Evolutionary conservation across 1,140 invertebrate species (phyloP), one percentile per base, ranked within the genome.

Genomic region (Calliphora vicina): DNA sequence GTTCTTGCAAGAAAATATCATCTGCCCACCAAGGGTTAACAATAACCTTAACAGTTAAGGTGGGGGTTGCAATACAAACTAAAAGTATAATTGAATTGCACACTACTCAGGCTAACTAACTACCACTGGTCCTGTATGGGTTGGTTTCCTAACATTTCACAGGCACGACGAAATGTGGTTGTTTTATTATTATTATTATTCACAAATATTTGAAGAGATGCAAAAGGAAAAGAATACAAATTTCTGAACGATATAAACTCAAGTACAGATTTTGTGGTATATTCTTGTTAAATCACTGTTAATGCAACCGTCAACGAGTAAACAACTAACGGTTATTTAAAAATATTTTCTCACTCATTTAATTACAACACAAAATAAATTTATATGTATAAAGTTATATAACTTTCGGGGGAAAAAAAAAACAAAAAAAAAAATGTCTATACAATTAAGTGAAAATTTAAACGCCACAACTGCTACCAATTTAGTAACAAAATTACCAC

Each of bases 271-370:
- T 78, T 78, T 78, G 74, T 43, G 74, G 74, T 78, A 78, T 43
- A 78, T 43, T 43, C 23, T n/a, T 20, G 35, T 43, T 78, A 78
- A 78, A 78, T 78, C 74, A 78, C 74, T 78, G 74, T 78, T 86
- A 89, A 87, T 86, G 88, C 87, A 85, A 89, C 88, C 88, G 88
- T 89, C 88, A 88, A 89, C 88, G 88, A 87, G 87, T 86, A 89
- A 87, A 88, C 87, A 88, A 89, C 88, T 85, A 87, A 67, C 61
- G 61, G n/a, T 67, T 23, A 67, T n/a, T n/a, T n/a, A n/a, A n/a
- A n/a, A n/a, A n/a, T n/a, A n/a, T n/a, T n/a, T n/a, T n/a, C n/a
- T n/a, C n/a, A n/a, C n/a, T n/a, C n/a, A n/a, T n/a, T n/a, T n/a
- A n/a, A n/a, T n/a, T n/a, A n/a, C n/a, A n/a, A n/a, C n/a, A n/a